phyloP scores from a whole-genome alignment of 2,797 vertebrate species.

The Echeneis naucrates region DNA sequence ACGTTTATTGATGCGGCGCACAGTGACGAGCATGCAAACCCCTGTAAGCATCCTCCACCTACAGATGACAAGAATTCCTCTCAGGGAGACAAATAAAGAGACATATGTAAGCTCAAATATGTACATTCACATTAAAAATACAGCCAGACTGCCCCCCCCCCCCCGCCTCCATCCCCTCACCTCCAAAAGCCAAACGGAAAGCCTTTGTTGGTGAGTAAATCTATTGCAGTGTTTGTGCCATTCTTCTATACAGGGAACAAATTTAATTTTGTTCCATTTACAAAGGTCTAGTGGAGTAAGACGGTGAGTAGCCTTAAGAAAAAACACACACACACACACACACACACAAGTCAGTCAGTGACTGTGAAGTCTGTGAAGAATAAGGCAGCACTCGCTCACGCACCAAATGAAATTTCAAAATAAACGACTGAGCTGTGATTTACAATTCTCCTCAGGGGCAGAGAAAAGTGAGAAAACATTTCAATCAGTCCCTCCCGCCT shows the following conservation, averaged over 20 bases:
- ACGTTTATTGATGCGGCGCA: slow-evolving; percentile 71
- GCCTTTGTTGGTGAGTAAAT: slow-evolving; percentile 67
- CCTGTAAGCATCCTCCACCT: slow-evolving; percentile 52
- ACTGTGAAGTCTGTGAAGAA: slow-evolving; percentile 74
- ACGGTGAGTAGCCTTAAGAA: slow-evolving; percentile 75
- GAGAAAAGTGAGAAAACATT: slow-evolving; percentile 81
- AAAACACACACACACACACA: no score
- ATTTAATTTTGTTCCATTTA: slow-evolving; percentile 81
- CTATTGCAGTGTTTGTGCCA: slow-evolving; percentile 67
- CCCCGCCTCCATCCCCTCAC: no score
- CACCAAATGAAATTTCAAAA: slow-evolving; percentile 82
- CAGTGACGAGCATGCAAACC: slow-evolving; percentile 40
- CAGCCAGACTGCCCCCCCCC: slow-evolving; percentile 39
- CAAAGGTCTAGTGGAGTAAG: slow-evolving; percentile 79
- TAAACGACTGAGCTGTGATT: slow-evolving; percentile 82
- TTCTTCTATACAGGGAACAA: slow-evolving; percentile 74
- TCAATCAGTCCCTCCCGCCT: slow-evolving; percentile 77
- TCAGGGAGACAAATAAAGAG: slow-evolving; percentile 40
- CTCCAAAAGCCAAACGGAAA: no score
- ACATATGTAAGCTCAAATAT: slow-evolving; percentile 58
- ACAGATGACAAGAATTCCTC: slow-evolving; percentile 46
- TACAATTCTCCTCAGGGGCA: slow-evolving; percentile 79
- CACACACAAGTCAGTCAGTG: slow-evolving; percentile 50
- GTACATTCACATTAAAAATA: slow-evolving; percentile 57
- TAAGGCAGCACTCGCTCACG: slow-evolving; percentile 74